Evolutionary conservation across 2,113 vertebrate species (phyloP).

Genomic region (Coreoperca whiteheadi): DNA sequence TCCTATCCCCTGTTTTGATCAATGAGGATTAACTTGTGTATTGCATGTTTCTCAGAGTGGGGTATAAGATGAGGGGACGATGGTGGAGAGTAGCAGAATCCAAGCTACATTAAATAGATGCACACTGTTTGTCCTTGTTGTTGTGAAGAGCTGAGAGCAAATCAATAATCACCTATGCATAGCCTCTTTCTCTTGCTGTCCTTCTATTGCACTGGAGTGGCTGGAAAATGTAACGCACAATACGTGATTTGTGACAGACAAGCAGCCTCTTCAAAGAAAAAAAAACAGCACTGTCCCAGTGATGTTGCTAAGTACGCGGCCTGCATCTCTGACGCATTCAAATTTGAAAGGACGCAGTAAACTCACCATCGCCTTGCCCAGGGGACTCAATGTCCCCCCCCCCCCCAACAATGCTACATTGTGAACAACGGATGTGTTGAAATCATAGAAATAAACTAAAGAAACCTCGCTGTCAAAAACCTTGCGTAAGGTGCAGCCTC

Average conservation of each 20-base stretch:
- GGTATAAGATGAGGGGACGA: conserved; percentile 16
- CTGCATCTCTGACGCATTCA: too few species aligned
- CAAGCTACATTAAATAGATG: conserved; percentile 32
- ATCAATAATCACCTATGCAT: conserved; percentile 38
- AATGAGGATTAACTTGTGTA: conserved; percentile 68
- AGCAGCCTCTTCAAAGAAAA: not conserved
- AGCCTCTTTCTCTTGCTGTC: conserved; percentile 15
- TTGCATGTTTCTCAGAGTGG: conserved; percentile 48
- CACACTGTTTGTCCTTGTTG: conserved; percentile 44
- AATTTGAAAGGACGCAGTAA: too few species aligned
- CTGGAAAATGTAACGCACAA: not conserved
- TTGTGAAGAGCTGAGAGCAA: conserved; percentile 29
- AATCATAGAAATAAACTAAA: too few species aligned
- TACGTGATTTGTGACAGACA: not conserved
- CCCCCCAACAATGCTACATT: too few species aligned
- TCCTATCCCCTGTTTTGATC: conserved; percentile 47
- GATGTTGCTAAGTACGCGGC: too few species aligned
- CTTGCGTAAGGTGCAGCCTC: too few species aligned
- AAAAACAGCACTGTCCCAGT: not conserved
- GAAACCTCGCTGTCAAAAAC: too few species aligned
- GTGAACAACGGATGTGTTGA: too few species aligned
- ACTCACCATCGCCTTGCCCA: too few species aligned
- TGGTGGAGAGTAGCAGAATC: conserved; percentile 23
- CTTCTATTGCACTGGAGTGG: not conserved
- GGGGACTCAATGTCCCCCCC: too few species aligned